Evolutionary conservation across 1,140 invertebrate genomes (phyloP).

Genomic region (Tetragonula clypearis): DNA sequence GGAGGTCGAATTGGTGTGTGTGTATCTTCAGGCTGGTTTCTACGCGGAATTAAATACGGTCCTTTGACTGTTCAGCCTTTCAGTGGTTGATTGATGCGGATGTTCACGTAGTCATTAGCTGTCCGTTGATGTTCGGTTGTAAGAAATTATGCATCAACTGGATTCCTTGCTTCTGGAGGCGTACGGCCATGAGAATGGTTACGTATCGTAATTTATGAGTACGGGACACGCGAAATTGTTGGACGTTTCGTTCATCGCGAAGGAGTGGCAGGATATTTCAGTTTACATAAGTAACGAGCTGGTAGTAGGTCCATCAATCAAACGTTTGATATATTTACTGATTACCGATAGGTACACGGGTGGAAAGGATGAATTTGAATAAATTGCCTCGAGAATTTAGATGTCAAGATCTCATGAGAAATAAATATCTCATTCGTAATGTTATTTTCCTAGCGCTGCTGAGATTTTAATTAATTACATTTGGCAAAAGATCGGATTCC

Average conservation of each 20-base stretch:
- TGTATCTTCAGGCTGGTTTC: not conserved
- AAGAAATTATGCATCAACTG: slow-evolving; percentile 1
- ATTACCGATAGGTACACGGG: not conserved
- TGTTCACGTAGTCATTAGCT: slow-evolving; percentile 1
- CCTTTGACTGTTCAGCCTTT: not conserved
- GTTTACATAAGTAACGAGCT: not conserved
- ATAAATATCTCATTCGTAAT: too few relatives aligned
- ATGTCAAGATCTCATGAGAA: too few relatives aligned
- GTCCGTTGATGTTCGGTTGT: not conserved
- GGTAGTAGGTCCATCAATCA: not conserved
- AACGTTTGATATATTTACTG: not conserved
- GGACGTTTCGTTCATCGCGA: not conserved
- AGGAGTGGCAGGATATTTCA: not conserved
- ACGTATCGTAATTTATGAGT: slow-evolving; percentile 2
- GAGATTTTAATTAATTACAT: too few relatives aligned
- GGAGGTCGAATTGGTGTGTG: not conserved
- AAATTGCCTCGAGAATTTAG: not conserved
- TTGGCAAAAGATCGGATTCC: too few relatives aligned
- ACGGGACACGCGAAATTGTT: not conserved
- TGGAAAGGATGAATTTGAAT: not conserved
- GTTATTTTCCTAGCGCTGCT: too few relatives aligned
- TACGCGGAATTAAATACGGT: slow-evolving; percentile 6
- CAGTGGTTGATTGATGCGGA: slow-evolving; percentile 14
- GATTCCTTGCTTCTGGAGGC: too few relatives aligned
- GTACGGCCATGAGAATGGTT: not conserved